Evolutionary conservation across 2,113 vertebrate species (phyloP).

Genomic region (Sitta europaea): DNA sequence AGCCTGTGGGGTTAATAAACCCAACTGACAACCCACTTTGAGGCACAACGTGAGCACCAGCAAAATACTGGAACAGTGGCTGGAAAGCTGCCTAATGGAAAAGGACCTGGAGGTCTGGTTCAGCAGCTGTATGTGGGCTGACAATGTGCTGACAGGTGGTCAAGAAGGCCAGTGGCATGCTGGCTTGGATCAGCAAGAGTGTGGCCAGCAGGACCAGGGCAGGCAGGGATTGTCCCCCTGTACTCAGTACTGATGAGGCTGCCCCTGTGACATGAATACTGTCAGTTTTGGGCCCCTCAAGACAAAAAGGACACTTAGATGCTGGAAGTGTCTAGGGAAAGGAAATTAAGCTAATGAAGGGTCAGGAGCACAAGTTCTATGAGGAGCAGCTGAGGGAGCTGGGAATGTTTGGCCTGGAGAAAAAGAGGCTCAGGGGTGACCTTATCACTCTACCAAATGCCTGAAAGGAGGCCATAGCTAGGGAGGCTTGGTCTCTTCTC

Average conservation of each 20-base stretch:
- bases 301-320: neutral
- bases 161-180: neutral
- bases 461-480: neutral
- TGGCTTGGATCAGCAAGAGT: neutral
- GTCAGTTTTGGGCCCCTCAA: neutral
- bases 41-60: neutral
- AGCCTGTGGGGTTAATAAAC: neutral
- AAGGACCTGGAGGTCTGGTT: neutral
- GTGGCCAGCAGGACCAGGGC: neutral
- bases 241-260: accelerated
- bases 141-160: neutral
- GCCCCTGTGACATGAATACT: neutral
- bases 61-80: neutral
- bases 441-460: neutral
- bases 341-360: neutral
- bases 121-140: neutral
- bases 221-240: neutral
- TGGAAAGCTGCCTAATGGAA: neutral
- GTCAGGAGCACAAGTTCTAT: accelerated
- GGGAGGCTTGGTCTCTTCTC: neutral
- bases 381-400: neutral
- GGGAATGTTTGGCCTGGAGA: too few species aligned
- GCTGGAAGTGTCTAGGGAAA: neutral
- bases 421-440: neutral
- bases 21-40: accelerated